A percentile compares a stretch with the other conserved stretches of the same genome.
Conservation (phyloP, 2,113 vertebrate genomes). For the Salvelinus fontinalis region DNA sequence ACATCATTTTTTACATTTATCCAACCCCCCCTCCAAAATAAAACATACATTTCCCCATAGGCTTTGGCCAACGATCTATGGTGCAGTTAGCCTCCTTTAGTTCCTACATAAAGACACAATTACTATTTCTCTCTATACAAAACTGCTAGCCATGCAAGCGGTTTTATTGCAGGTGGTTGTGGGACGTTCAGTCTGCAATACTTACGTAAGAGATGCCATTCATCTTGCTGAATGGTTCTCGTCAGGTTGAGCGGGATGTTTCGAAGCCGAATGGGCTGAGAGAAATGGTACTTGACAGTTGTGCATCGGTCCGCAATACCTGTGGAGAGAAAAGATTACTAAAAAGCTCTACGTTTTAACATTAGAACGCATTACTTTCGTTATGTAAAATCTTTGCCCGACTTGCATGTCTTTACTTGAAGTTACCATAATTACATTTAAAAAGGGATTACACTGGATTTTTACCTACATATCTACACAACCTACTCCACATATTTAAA, state of each 20-base stretch:
- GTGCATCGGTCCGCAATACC: constrained; percentile 72
- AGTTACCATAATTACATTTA: neutral
- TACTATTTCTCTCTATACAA: too few relatives aligned
- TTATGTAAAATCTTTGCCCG: too few relatives aligned
- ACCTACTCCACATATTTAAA: too few relatives aligned
- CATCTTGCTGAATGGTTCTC: constrained; percentile 70
- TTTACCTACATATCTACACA: too few relatives aligned
- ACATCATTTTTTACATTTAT: too few relatives aligned
- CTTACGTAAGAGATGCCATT: constrained; percentile 73
- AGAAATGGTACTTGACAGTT: constrained; percentile 71
- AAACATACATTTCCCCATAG: too few relatives aligned
- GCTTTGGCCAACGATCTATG: too few relatives aligned
- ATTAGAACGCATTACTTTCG: too few relatives aligned
- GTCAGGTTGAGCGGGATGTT: constrained; percentile 70
- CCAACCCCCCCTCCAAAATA: too few relatives aligned
- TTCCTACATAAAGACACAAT: too few relatives aligned
- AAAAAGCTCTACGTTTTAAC: neutral
- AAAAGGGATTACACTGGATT: too few relatives aligned
- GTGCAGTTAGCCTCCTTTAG: too few relatives aligned
- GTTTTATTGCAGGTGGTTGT: neutral
- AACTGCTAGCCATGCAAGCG: neutral
- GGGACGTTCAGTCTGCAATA: constrained; percentile 15
- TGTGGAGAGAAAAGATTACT: constrained; percentile 42
- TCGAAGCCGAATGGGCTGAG: constrained; percentile 63
- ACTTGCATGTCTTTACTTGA: neutral